Base-by-base conservation (phyloP, 2,113 vertebrate genomes). In the Corythornis vintsioides region DNA sequence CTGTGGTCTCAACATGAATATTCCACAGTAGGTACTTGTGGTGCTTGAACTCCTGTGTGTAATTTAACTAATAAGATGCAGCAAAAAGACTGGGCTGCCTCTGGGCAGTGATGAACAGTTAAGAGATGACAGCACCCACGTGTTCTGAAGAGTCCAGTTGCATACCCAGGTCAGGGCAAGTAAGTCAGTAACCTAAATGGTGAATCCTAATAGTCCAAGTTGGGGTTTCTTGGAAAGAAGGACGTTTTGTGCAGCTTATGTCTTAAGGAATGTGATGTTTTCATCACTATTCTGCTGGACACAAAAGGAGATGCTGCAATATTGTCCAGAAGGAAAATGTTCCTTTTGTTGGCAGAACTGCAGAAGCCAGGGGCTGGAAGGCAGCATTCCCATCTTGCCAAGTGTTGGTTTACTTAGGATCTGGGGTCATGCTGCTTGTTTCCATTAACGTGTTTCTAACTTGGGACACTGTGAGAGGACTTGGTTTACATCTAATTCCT, bases 161-260 rank as follows among this genome's bases (percentile, higher is more conserved):
- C 64, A 15, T 69, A 86, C 86, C 92, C 66, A 88, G 92, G 88
- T 79, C 88, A 93, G 77, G 66, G 13, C 82, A 96, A 96, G 63
- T 82, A 88, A 86, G 83, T 28, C 79, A 90, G 3, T 0, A 52
- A 76, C n/a, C 56, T 71, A 28, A 57, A 47, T 8, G 20, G 69
- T 66, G 75, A 91, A 73, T 95, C 75, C 65, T 73, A 52, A 45
- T 55, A 65, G 50, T 18, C 35, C 22, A 64, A 82, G 43, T 22
- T 3, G 9, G 50, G 59, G 25, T 71, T 80, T 59, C 38, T 50
- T 50, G 15, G 21, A 55, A 56, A 63, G 56, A 56, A 85, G 72
- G 42, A 60, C 11, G 10, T 85, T 89, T 85, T 83, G 38, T 60
- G 29, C 56, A 52, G 53, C 31, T 74, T 33, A 2, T 0, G 0